Evolutionary conservation across 2,113 vertebrate species (phyloP).

Genomic region (Pituophis catenifer): DNA sequence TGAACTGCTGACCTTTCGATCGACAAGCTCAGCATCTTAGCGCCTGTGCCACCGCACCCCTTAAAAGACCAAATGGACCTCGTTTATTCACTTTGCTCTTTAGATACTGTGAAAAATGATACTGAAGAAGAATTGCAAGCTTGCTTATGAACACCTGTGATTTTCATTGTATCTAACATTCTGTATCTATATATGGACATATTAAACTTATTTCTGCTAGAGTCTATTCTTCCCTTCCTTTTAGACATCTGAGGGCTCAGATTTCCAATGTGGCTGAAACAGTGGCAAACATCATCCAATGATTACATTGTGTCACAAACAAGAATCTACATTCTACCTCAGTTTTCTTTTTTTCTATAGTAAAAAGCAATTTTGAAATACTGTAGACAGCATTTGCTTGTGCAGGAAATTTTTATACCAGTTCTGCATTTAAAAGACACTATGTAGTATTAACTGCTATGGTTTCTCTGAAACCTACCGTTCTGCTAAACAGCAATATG

Average conservation of each 20-base stretch:
- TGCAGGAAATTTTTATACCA: slow-evolving; percentile 41
- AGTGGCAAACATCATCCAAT: slow-evolving; percentile 35
- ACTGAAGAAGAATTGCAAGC: neutral
- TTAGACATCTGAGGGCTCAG: slow-evolving; percentile 49
- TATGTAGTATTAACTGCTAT: neutral
- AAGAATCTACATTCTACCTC: slow-evolving; percentile 50
- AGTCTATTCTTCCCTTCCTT: slow-evolving; percentile 41
- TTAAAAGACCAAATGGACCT: neutral
- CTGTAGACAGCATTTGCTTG: slow-evolving; percentile 29
- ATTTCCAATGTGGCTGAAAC: slow-evolving; percentile 51
- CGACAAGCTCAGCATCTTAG: too few relatives aligned
- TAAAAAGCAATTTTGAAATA: slow-evolving; percentile 59
- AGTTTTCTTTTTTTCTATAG: slow-evolving; percentile 9
- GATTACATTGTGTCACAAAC: slow-evolving; percentile 48
- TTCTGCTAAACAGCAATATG: slow-evolving; percentile 26
- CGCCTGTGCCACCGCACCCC: too few relatives aligned
- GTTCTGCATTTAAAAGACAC: neutral
- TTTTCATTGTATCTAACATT: slow-evolving; percentile 32
- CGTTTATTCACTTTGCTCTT: neutral
- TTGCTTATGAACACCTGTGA: neutral
- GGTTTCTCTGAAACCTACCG: neutral
- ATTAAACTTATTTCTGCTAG: slow-evolving; percentile 28
- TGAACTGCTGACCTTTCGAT: too few relatives aligned
- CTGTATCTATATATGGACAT: slow-evolving; percentile 24
- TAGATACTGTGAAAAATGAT: neutral